Percentiles rank a stretch among this genome's conserved stretches.
Conservation (phyloP, 1,140 invertebrate species). For the Stegodyphus dumicola region DNA sequence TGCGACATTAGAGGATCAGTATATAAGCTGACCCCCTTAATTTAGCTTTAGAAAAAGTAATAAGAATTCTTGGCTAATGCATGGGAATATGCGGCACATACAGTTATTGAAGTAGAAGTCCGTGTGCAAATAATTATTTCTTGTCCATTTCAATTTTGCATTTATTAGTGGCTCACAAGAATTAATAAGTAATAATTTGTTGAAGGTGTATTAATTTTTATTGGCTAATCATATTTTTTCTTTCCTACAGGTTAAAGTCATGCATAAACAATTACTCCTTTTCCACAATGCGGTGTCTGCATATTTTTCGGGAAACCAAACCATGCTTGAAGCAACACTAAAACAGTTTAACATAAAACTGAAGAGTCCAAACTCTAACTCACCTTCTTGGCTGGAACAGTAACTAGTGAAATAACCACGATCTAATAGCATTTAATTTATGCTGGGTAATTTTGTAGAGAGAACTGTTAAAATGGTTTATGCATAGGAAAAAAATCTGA, state of each 20-base stretch:
- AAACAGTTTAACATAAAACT: conserved; percentile 96
- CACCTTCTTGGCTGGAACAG: conserved; percentile 83
- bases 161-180: too few species aligned
- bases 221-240: conserved; percentile 58
- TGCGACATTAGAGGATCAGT: too few species aligned
- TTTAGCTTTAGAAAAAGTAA: too few species aligned
- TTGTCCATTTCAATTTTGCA: too few species aligned
- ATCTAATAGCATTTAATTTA: conserved; percentile 3
- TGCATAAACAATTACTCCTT: conserved; percentile 95
- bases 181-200: too few species aligned
- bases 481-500: conserved; percentile 26
- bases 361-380: conserved; percentile 78
- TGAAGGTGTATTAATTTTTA: not conserved
- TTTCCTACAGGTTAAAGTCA: conserved; percentile 88
- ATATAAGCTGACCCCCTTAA: too few species aligned
- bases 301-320: conserved; percentile 95
- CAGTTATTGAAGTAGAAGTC: too few species aligned
- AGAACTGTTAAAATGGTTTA: conserved; percentile 10
- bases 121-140: too few species aligned
- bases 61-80: too few species aligned
- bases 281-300: conserved; percentile 97
- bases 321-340: conserved; percentile 89
- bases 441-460: conserved; percentile 13
- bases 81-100: too few species aligned
- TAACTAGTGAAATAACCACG: conserved; percentile 66